Conservation (phyloP, 1,140 invertebrate species). For the Pachypeltis micranthus region DNA sequence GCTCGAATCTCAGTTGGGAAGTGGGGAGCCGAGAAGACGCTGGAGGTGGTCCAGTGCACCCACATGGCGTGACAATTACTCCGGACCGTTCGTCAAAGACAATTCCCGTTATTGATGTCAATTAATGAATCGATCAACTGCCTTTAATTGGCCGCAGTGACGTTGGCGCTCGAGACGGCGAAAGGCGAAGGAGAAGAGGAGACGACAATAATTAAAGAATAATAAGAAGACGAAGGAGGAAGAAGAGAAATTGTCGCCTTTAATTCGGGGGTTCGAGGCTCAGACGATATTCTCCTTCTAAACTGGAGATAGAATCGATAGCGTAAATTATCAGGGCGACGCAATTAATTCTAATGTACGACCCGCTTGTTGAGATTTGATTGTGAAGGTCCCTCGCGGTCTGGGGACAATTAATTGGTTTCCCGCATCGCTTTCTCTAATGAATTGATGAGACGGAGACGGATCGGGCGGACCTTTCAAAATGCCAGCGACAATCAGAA, state of each 20-base stretch:
- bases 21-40: no score
- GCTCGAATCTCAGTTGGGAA: no score
- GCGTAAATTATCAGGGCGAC: neutral
- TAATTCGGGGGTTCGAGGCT: no score
- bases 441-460: neutral
- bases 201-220: no score
- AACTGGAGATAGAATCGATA: neutral
- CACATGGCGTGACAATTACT: slow-evolving; percentile 1
- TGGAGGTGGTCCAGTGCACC: neutral
- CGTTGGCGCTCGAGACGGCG: no score
- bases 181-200: no score
- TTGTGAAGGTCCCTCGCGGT: neutral
- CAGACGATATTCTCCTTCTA: neutral
- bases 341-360: neutral
- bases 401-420: neutral
- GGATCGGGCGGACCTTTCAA: neutral
- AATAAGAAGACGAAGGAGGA: no score
- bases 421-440: slow-evolving; percentile 1
- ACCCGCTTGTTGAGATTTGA: neutral
- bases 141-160: no score
- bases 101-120: slow-evolving; percentile 8
- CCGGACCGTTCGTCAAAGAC: neutral
- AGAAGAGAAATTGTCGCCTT: no score
- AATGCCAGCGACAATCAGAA: neutral
- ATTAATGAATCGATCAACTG: slow-evolving; percentile 5